Percentiles rank a stretch among this genome's conserved stretches.
These are phyloP conservation scores for Leptobrachium ailaonicum DNA, from an alignment of 2,113 vertebrate genomes.

Conservation along the genomic window DNA sequence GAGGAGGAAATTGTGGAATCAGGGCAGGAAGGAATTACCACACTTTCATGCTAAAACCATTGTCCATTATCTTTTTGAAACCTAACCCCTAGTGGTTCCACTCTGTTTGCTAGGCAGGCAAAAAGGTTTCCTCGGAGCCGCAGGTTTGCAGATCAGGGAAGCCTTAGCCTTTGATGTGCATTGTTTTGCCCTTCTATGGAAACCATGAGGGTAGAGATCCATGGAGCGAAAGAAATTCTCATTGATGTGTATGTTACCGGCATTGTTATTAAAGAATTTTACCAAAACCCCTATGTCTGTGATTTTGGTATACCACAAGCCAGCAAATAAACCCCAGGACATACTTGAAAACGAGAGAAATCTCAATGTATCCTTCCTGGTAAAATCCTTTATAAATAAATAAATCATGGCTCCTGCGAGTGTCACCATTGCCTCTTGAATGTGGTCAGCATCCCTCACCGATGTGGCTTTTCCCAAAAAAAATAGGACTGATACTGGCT, in stretches of 20 bases:
- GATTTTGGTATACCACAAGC: not conserved
- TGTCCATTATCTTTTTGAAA: constrained; percentile 22
- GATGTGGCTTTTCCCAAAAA: too few species aligned
- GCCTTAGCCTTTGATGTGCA: constrained; percentile 29
- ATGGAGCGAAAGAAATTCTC: not conserved
- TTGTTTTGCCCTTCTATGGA: constrained; percentile 18
- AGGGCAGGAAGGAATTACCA: constrained; percentile 28
- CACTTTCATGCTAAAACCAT: not conserved
- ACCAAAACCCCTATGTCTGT: not conserved
- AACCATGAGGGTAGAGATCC: constrained; percentile 6
- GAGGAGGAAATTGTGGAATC: constrained; percentile 23
- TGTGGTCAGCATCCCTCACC: too few species aligned
- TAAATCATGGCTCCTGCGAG: too few species aligned
- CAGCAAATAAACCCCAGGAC: too few species aligned
- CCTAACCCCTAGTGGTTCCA: not conserved
- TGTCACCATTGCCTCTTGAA: too few species aligned
- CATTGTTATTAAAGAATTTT: not conserved
- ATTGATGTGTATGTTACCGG: constrained; percentile 10
- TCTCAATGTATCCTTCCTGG: too few species aligned
- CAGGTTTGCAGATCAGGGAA: constrained; percentile 43
- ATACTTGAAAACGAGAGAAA: too few species aligned
- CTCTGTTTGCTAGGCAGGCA: constrained; percentile 17
- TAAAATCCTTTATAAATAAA: too few species aligned
- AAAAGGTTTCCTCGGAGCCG: constrained; percentile 32
- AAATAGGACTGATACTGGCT: too few species aligned